Evolutionary conservation across 2,113 vertebrate species (phyloP), one percentile per base, ranked within the genome.

Genomic region (Sitta europaea): DNA sequence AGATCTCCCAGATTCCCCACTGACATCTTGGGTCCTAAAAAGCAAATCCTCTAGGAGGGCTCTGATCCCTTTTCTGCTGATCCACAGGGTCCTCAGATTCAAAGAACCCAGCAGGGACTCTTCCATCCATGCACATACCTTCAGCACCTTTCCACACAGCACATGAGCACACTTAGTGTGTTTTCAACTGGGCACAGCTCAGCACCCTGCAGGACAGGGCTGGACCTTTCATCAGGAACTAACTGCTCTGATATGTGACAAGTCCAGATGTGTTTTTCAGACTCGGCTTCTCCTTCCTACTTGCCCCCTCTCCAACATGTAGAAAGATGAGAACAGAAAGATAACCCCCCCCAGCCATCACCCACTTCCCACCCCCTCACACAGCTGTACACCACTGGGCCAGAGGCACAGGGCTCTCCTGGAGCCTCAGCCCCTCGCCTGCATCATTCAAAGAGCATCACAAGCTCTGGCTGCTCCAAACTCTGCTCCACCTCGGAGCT

Each of bases 141-240:
- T 58, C 75, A 75, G 55, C 74, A 35, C 16, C 31, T 88, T 66
- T 42, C 55, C 33, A 51, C 51, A 71, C 40, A 75, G 47, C 29
- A 70, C 55, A 36, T 1, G 0, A 36, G 3, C 4, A 2, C 55
- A 33, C 28, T 43, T 18, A 31, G 31, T 0, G 2, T 3, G 1
- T 48, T 58, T 35, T 59, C 76, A 63, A 57, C 19, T 2, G 0
- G 47, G 14, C 35, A 71, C 0, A 3, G 88, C 68, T 85, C 78
- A 58, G 89, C n/a, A 78, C 19, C 38, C 82, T 59, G 35, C 53
- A 76, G 53, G 22, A 63, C 62, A 78, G 51, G 28, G 31, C n/a
- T 45, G 21, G 42, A n/a, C 59, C 53, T 68, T 33, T 35, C 51
- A 62, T 33, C 82, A 62, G 47, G 36, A 66, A 31, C n/a, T 35